Evolutionary conservation across 1,140 invertebrate species (phyloP), one percentile per base, ranked within the genome.

Genomic region (Drosophila nigromelanica): DNA sequence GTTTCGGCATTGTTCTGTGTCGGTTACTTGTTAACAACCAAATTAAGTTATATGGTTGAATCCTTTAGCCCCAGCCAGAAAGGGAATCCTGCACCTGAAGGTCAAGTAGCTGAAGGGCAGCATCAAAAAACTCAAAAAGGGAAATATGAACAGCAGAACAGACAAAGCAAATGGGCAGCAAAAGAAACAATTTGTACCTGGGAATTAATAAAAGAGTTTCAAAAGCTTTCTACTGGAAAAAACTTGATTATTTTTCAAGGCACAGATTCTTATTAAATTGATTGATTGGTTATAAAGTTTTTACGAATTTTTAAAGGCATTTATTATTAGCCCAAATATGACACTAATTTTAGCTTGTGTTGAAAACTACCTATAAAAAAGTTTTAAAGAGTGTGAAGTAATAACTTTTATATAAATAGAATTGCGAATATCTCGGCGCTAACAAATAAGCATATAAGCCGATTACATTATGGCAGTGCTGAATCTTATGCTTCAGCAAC

Each of bases 41-140:
- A 73, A 73, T 73, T 73, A 60, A 68, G 56, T 68, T 68, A 68
- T 73, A 73, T 58, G 42, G 47, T 68, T 51, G 63, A 73, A 68
- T 73, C 64, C 55, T 48, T 68, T 68, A n/a, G 12, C 8, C 51
- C 14, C 33, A 37, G 33, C 51, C 5, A 35, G 11, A 40, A 21
- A n/a, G 24, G 11, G 10, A 45, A 45, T 14, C 24, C 14, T 15
- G 42, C 59, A 14, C 12, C 12, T 7, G 21, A 47, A 54, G 40
- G 54, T 71, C 54, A 66, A 66, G 33, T 24, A 43, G 33, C 45
- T 50, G 10, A 2, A 12, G 43, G 30, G 35, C 39, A 69, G 14
- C 39, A 14, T 2, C 18, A 51, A 48, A 12, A 54, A 18, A 10
- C 8, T 3, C 27, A 15, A 48, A 52, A 52, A 52, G 12, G 7